Conservation (phyloP, 2,888 invertebrate species). For the Quadroppia sp. region DNA sequence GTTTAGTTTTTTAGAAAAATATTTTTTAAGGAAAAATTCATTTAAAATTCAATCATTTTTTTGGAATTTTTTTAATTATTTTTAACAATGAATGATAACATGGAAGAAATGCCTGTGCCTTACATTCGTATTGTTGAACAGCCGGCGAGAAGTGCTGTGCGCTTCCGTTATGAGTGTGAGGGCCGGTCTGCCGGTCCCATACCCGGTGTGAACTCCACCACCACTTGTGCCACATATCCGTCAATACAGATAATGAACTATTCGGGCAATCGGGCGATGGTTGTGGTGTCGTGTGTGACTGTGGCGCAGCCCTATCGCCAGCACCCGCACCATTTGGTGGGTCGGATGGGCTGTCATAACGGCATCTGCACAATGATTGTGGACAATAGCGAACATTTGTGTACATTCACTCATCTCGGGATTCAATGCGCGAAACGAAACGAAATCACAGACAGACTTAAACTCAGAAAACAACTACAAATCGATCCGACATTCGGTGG, state of each 20-base stretch:
- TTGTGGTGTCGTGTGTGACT: constrained; percentile 91
- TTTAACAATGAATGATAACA: not conserved
- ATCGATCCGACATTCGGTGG: constrained; percentile 92
- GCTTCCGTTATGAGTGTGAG: constrained; percentile 92
- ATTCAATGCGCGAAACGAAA: constrained; percentile 95
- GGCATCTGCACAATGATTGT: constrained; percentile 77
- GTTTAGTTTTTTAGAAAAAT: too few relatives aligned
- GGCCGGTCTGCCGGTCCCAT: constrained; percentile 93
- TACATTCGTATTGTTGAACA: constrained; percentile 78
- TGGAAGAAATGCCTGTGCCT: constrained; percentile 46
- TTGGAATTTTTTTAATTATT: too few relatives aligned
- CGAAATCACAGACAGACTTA: constrained; percentile 79
- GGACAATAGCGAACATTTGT: constrained; percentile 66
- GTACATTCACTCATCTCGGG: constrained; percentile 76
- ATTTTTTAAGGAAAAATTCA: too few relatives aligned
- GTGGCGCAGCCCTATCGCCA: constrained; percentile 79
- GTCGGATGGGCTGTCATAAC: constrained; percentile 82
- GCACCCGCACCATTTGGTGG: constrained; percentile 91
- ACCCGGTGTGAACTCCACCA: constrained; percentile 78
- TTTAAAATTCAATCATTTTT: too few relatives aligned
- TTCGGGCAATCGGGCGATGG: constrained; percentile 74
- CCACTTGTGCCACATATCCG: constrained; percentile 90
- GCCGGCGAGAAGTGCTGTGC: constrained; percentile 81
- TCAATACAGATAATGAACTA: constrained; percentile 79
- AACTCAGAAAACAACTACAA: constrained; percentile 71